Conservation (phyloP, 53 echinoderm and acorn worm species). For the Hippasteria phrygiana region DNA sequence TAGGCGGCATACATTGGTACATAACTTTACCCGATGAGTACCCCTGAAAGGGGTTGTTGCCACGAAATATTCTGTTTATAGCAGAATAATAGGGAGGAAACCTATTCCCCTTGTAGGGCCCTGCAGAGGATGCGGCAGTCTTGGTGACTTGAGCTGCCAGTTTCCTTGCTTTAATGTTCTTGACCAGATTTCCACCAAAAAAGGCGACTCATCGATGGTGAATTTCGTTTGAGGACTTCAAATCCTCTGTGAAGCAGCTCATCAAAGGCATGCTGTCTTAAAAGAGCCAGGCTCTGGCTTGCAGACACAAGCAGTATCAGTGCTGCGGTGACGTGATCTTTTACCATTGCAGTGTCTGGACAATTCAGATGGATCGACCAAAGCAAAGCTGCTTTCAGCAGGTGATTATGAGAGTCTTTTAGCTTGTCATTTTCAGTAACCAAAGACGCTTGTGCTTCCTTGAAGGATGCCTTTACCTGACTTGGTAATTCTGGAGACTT, state of each 20-base stretch:
- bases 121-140: not conserved
- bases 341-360: not conserved
- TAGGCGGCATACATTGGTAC: not conserved
- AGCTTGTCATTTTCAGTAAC: not conserved
- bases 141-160: not conserved
- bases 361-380: not conserved
- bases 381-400: not conserved
- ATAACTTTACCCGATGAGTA: not conserved
- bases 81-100: constrained; percentile 17
- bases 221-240: not conserved
- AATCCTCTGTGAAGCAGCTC: not conserved
- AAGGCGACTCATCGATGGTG: not conserved
- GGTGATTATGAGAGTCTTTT: constrained; percentile 6
- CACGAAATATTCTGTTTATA: constrained; percentile 2
- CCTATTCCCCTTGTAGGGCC: not conserved
- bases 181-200: constrained; percentile 17
- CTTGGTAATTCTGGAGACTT: constrained; percentile 17
- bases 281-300: constrained; percentile 12
- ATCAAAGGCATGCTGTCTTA: constrained; percentile 27
- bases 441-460: not conserved
- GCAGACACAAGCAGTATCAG: not conserved
- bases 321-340: not conserved
- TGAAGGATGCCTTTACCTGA: constrained; percentile 13
- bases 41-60: not conserved
- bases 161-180: constrained; percentile 27